Evolutionary conservation across 2,113 vertebrate species (phyloP).

Genomic region (Bagarius yarrelli): DNA sequence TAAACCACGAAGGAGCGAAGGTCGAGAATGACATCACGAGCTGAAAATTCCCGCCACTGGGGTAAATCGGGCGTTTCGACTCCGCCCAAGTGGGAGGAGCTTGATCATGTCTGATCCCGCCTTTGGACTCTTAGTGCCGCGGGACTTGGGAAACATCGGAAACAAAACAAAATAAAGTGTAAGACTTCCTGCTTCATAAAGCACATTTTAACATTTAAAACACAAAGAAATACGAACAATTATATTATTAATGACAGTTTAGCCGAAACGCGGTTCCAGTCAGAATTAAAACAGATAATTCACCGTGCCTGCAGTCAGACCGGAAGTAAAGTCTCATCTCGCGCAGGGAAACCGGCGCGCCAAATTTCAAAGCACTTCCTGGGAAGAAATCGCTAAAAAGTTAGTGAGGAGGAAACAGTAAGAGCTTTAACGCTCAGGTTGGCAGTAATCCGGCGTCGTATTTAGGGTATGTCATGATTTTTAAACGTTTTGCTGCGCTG

Average conservation of each 20-base stretch:
- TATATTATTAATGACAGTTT: not conserved
- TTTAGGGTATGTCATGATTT: slow-evolving; percentile 25
- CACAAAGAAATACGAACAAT: not conserved
- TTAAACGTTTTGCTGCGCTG: not conserved
- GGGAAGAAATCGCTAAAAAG: slow-evolving; percentile 49
- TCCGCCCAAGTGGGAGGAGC: not conserved
- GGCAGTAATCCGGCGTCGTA: not conserved
- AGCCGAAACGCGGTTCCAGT: not conserved
- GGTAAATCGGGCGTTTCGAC: not conserved
- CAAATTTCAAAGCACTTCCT: slow-evolving; percentile 84
- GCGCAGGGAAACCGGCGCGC: slow-evolving; percentile 73
- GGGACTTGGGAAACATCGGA: not conserved
- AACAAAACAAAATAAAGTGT: not conserved
- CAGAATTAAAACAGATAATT: not conserved
- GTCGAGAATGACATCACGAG: not conserved
- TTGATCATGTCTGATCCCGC: not conserved
- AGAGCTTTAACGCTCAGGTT: not conserved
- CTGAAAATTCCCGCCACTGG: not conserved
- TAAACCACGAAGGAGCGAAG: not conserved
- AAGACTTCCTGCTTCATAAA: not conserved
- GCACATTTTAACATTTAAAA: not conserved
- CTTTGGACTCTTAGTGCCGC: not conserved
- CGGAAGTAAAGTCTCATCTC: slow-evolving; percentile 62
- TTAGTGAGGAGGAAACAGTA: slow-evolving; percentile 23
- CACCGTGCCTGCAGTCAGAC: not conserved